phyloP scores from a whole-genome alignment of 2,113 vertebrate species.

The Grammomys surdaster region DNA sequence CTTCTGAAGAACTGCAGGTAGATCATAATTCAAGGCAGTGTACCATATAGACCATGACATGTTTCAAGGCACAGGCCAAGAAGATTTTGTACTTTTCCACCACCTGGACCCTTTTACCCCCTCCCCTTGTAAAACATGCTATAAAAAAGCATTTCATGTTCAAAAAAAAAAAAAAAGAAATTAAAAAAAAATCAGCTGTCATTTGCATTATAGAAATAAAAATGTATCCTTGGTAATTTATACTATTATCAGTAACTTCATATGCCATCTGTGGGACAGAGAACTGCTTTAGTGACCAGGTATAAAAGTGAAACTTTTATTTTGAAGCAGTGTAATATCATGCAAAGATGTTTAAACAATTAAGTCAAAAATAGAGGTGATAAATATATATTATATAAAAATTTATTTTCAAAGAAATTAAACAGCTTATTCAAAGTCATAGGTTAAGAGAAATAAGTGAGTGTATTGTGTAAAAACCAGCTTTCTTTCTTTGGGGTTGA shows the following conservation, averaged over 20 bases:
- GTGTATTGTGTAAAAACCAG: background rate
- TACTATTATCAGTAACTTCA: constrained; percentile 42
- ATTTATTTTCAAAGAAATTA: constrained; percentile 66
- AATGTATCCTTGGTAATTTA: constrained; percentile 51
- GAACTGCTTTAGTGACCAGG: background rate
- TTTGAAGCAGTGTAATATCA: background rate
- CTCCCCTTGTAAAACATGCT: too few species aligned
- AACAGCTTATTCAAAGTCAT: constrained; percentile 30
- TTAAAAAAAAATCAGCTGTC: background rate
- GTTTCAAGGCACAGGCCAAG: too few species aligned
- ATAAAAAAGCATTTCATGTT: too few species aligned
- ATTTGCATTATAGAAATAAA: constrained; percentile 25
- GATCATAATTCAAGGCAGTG: too few species aligned
- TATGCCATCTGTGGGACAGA: background rate
- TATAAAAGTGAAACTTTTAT: background rate
- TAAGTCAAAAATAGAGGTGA: background rate
- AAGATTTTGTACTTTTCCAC: too few species aligned
- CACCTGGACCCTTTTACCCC: too few species aligned
- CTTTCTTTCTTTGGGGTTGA: constrained; percentile 42
- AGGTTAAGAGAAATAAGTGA: constrained; percentile 41
- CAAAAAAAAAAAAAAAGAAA: too few species aligned
- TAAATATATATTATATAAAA: constrained; percentile 33
- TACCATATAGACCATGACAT: too few species aligned
- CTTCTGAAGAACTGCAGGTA: too few species aligned
- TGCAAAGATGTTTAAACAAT: constrained; percentile 17